Conservation (phyloP, 2,113 vertebrate species). For the Rafetus swinhoei region DNA sequence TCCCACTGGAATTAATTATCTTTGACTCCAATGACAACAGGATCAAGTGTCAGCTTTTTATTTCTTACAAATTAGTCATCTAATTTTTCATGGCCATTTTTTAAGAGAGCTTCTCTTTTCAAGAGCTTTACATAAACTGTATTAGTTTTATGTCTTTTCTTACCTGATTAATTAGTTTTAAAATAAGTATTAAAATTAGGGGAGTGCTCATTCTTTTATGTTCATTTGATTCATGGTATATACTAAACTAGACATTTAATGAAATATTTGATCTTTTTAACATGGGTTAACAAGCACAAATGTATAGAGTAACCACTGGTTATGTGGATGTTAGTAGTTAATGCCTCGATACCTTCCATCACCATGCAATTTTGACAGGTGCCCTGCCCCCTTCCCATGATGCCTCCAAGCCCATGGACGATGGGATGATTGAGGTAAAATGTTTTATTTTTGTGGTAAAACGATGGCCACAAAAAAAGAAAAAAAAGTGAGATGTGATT, state of each 20-base stretch:
- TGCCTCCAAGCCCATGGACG: no score
- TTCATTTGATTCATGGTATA: background rate
- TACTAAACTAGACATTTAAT: background rate
- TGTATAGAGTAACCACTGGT: background rate
- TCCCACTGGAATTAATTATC: background rate
- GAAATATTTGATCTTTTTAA: background rate
- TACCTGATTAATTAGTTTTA: background rate
- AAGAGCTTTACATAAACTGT: background rate
- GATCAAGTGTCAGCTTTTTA: slow-evolving; percentile 31
- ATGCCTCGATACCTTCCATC: no score
- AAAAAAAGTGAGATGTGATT: no score
- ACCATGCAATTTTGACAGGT: no score
- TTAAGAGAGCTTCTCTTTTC: slow-evolving; percentile 4
- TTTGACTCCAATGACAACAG: background rate
- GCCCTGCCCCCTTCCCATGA: no score
- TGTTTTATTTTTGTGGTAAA: no score
- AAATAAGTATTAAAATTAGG: background rate
- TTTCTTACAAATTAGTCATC: background rate
- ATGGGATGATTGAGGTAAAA: no score
- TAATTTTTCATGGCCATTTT: background rate
- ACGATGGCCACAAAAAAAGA: no score
- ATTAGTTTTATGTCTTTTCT: background rate
- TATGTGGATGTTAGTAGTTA: background rate
- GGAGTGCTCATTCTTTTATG: background rate
- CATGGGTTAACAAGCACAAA: background rate